Evolutionary conservation across 2,888 invertebrate genomes (phyloP).

Genomic region (Gonocerus acuteangulatus): DNA sequence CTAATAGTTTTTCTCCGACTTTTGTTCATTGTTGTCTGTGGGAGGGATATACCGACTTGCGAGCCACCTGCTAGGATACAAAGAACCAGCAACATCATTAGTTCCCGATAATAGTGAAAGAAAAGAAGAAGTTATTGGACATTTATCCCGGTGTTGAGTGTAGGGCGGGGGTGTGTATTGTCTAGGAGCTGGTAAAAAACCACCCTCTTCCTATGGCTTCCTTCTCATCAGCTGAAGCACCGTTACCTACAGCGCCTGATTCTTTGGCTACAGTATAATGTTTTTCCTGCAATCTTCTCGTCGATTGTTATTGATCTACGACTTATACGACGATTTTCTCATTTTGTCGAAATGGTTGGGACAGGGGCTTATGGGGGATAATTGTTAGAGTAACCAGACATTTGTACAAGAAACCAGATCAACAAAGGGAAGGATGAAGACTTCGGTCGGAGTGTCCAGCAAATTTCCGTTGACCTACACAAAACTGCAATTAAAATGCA

Average conservation of each 20-base stretch:
- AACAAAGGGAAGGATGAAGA: too few species aligned
- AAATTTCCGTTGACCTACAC: too few species aligned
- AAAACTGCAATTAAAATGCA: too few species aligned
- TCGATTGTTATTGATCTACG: too few species aligned
- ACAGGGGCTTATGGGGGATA: too few species aligned
- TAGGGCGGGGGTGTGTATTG: not conserved
- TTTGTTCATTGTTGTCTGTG: not conserved
- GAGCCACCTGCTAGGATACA: slow-evolving; percentile 14
- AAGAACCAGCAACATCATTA: slow-evolving; percentile 18
- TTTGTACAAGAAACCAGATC: too few species aligned
- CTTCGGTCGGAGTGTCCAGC: too few species aligned
- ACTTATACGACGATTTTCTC: too few species aligned
- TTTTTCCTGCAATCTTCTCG: too few species aligned
- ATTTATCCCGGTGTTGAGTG: slow-evolving; percentile 8
- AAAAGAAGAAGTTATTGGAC: slow-evolving; percentile 19
- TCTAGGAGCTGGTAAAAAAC: not conserved
- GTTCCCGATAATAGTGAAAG: slow-evolving; percentile 20
- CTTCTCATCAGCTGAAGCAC: not conserved
- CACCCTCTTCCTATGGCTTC: not conserved
- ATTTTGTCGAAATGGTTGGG: too few species aligned
- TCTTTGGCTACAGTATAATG: too few species aligned
- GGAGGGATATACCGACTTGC: not conserved
- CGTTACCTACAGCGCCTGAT: not conserved
- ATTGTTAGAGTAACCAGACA: too few species aligned
- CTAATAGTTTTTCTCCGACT: slow-evolving; percentile 10